Evolutionary conservation across 2,113 vertebrate species (phyloP).

Genomic region (Psilopogon haemacephalus): DNA sequence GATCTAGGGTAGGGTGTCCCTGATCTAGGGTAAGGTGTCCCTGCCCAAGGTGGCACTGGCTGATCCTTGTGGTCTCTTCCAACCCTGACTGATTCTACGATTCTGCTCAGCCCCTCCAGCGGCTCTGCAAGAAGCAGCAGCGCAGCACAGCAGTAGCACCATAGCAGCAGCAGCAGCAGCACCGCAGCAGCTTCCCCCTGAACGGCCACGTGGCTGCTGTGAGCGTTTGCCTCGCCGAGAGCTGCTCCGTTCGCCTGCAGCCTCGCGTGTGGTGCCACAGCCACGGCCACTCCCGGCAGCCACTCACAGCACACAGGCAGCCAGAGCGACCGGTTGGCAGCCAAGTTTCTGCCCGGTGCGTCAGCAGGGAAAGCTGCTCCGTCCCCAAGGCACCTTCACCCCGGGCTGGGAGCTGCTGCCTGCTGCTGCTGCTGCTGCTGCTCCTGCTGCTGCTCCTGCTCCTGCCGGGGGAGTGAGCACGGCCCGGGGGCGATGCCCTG

Average conservation of each 20-base stretch:
- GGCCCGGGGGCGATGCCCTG: rapidly evolving
- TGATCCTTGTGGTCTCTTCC: too few relatives aligned
- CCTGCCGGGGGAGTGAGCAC: rapidly evolving
- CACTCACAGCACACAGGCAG: not conserved
- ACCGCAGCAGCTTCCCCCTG: not conserved
- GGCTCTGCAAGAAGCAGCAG: not conserved
- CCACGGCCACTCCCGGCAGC: not conserved
- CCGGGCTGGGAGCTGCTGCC: not conserved
- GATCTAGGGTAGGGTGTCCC: too few relatives aligned
- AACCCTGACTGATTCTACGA: too few relatives aligned
- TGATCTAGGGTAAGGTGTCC: too few relatives aligned
- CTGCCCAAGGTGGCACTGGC: too few relatives aligned
- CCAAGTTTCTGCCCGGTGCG: not conserved
- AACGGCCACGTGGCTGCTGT: rapidly evolving
- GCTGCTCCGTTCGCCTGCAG: not conserved
- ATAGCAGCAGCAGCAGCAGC: too few relatives aligned
- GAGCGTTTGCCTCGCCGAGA: rapidly evolving
- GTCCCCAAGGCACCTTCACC: not conserved
- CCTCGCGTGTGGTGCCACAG: not conserved
- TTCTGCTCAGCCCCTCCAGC: rapidly evolving
- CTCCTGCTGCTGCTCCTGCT: too few relatives aligned
- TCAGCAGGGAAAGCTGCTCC: not conserved
- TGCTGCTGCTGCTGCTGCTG: not conserved
- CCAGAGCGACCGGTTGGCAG: not conserved
- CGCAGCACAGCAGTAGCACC: too few relatives aligned